Evolutionary conservation across 2,888 invertebrate genomes (phyloP).

Genomic region (Eudemis profundana): DNA sequence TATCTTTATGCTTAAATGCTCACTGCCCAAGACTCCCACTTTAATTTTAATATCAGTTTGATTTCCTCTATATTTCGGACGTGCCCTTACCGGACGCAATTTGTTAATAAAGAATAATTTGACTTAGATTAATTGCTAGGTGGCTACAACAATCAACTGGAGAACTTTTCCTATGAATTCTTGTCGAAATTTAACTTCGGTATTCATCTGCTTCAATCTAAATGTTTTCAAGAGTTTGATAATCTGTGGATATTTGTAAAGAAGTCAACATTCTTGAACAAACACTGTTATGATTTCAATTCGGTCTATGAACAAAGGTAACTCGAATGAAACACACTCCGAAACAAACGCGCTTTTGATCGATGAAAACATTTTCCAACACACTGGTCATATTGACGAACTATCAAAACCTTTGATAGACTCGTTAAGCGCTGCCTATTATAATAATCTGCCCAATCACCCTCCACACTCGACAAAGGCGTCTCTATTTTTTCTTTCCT

Average conservation of each 20-base stretch:
- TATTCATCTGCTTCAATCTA: slow-evolving; percentile 13
- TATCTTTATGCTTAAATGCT: too few relatives aligned
- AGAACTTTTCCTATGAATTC: slow-evolving; percentile 37
- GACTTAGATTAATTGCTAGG: slow-evolving; percentile 39
- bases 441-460: slow-evolving; percentile 18
- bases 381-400: background rate
- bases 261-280: too few relatives aligned
- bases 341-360: too few relatives aligned
- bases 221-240: slow-evolving; percentile 27
- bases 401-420: slow-evolving; percentile 4
- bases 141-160: slow-evolving; percentile 36
- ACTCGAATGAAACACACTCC: too few relatives aligned
- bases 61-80: background rate
- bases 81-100: slow-evolving; percentile 15
- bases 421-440: slow-evolving; percentile 28
- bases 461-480: background rate
- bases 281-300: too few relatives aligned
- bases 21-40: too few relatives aligned
- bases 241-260: too few relatives aligned
- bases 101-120: slow-evolving; percentile 41
- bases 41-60: too few relatives aligned
- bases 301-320: too few relatives aligned
- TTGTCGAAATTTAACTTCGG: slow-evolving; percentile 27
- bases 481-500: slow-evolving; percentile 20
- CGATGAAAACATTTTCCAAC: background rate